phyloP scores from a whole-genome alignment of 1,140 invertebrate species.

The Zaprionus nigranus region DNA sequence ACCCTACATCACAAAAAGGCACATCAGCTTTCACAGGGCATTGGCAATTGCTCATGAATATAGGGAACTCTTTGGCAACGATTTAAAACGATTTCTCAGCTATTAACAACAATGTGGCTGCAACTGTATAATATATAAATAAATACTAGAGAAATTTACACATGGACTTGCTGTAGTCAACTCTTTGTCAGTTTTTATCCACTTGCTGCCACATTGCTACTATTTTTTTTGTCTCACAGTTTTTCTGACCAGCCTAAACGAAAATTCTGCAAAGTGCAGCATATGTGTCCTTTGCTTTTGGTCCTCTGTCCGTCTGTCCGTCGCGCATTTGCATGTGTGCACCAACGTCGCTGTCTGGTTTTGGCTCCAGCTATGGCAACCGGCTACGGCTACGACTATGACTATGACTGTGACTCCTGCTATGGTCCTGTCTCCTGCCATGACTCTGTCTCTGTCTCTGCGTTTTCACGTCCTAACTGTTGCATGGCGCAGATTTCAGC shows the following conservation, averaged over 20 bases:
- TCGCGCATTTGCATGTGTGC: constrained; percentile 58
- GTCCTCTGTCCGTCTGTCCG: constrained; percentile 24
- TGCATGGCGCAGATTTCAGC: constrained; percentile 59
- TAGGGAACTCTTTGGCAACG: neutral
- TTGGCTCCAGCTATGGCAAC: neutral
- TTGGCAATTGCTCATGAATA: neutral
- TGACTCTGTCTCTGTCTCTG: neutral
- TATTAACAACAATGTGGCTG: neutral
- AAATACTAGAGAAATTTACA: constrained; percentile 3
- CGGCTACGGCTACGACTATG: neutral
- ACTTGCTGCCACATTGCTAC: constrained; percentile 1
- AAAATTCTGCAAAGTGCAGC: constrained; percentile 63
- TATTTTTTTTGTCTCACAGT: constrained; percentile 7
- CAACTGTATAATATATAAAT: constrained; percentile 2
- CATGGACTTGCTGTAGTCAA: neutral
- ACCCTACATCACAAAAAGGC: constrained; percentile 6
- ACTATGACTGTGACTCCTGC: neutral
- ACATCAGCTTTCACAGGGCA: constrained; percentile 6
- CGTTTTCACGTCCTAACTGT: constrained; percentile 60
- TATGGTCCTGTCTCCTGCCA: neutral
- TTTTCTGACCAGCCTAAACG: constrained; percentile 54
- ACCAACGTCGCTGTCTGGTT: constrained; percentile 16
- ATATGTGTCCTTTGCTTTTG: constrained; percentile 54
- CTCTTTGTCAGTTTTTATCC: constrained; percentile 1
- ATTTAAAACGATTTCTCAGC: neutral